Base-by-base conservation (phyloP, 2,888 invertebrate genomes). In the Drosophila algonquin region DNA sequence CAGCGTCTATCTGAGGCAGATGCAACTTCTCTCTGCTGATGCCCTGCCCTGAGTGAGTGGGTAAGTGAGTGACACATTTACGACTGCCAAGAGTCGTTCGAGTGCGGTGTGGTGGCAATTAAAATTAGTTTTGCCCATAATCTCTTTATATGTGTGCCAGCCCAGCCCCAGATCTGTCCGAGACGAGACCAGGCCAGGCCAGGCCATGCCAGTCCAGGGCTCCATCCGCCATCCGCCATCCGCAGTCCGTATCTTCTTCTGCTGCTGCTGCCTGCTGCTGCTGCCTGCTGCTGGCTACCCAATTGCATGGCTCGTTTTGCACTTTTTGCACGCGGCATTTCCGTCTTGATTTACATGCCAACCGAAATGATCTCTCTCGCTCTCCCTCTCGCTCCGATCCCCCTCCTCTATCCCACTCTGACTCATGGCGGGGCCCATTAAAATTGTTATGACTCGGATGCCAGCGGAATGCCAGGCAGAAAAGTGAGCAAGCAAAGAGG, bases 121-220 rank as follows among this genome's bases (percentile, higher is more conserved):
- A 83, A 83, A 83, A 83, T 83, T 83, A 87, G 83, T 83, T 83
- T 85, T 86, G 83, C 83, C 79, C 83, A 81, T 87, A 83, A 87
- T 83, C 88, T 83, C 83, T 87, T 82, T 82, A 83, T 87, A 82
- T 72, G 40, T 64, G 71, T 58, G 51, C 55, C 68, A 77, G n/a
- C 59, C 48, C 40, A 40, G 40, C 69, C 57, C 3, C 63, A 71
- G 18, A 55, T 16, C 8, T 44, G 40, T 32, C 16, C 21, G 24
- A 30, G 35, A 18, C 48, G 46, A 10, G 35, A 35, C 35, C 51
- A 61, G 35, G 61, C 24, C 51, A 61, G 35, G 61, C 24, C 46
- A 10, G 54, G 46, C 12, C 51, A 59, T 27, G 61, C 12, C 21
- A 62, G 24, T 14, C 63, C 46, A 12, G 57, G 50, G 32, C 68